Evolutionary conservation across 2,888 invertebrate genomes (phyloP), one percentile per base, ranked within the genome.

Genomic region (Steinernema carpocapsae): DNA sequence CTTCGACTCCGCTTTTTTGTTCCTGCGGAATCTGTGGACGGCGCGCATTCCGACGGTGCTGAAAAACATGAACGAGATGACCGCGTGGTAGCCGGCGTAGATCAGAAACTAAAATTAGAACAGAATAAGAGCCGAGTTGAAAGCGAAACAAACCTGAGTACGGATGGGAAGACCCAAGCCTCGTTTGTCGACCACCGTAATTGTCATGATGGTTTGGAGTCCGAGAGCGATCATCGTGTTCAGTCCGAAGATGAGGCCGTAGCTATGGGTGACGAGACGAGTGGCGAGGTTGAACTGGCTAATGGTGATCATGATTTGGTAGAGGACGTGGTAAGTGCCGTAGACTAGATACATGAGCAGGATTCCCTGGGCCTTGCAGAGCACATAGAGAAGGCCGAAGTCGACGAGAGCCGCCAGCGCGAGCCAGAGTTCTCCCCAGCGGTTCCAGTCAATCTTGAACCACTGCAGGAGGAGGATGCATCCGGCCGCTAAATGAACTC

Each of bases 221-320:
- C 91, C 87, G 2, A 95, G 90, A 2, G 94, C 94, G 0, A 93
- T 78, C 74, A 95, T 92, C 0, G 93, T 94, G 88, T 94, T 95
- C 80, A 94, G 91, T 3, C 95, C 95, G 88, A 95, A 95, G 79
- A 96, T 92, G 2, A 95, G 90, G 0, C 94, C 95, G 88, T 93
- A 94, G 88, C 94, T 93, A 73, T 95, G 93, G 82, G 93, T 92
- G 74, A 91, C 91, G 75, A 95, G 91, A 78, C 92, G 90, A 78
- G 92, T 91, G 0, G 95, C 95, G 74, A 95, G 92, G 90, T 94
- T 94, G 72, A 93, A 92, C 83, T 86, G 87, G 10, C 86, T 82
- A 26, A 87, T 82, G 0, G 87, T 87, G 12, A 86, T 87, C 74
- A 83, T 83, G 64, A 80, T 76, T 51, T 85, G 83, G 74, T 82